Evolutionary conservation across 2,888 invertebrate species (phyloP).

Genomic region (Muscina levida): DNA sequence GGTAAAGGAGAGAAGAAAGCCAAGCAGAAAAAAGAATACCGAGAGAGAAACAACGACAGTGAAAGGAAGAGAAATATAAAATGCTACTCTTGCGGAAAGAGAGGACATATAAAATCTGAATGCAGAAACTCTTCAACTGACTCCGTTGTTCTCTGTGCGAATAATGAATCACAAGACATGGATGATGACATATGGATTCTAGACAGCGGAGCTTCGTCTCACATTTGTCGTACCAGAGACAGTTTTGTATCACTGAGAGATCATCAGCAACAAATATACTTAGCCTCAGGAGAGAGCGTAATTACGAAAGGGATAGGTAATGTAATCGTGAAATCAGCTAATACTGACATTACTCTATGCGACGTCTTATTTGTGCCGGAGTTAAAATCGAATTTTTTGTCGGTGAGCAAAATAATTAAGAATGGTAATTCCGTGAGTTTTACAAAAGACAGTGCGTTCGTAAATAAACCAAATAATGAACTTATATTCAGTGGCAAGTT

Average conservation of each 20-base stretch:
- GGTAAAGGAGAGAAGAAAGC: background rate
- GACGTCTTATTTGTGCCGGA: conserved; percentile 45
- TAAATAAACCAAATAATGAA: conserved; percentile 15
- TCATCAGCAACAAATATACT: conserved; percentile 25
- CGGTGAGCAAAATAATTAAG: conserved; percentile 50
- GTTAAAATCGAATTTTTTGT: conserved; percentile 49
- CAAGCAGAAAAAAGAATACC: background rate
- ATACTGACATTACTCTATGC: conserved; percentile 31
- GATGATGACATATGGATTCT: conserved; percentile 23
- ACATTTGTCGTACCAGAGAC: conserved; percentile 34
- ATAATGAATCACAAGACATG: too few species aligned
- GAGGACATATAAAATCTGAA: too few species aligned
- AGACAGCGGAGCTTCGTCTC: conserved; percentile 50
- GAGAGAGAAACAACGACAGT: too few species aligned
- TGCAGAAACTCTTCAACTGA: background rate
- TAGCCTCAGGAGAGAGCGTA: conserved; percentile 54
- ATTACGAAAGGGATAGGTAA: too few species aligned
- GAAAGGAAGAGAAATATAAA: too few species aligned
- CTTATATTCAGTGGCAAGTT: conserved; percentile 11
- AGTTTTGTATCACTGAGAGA: conserved; percentile 36
- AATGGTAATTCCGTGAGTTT: conserved; percentile 46
- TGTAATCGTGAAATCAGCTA: too few species aligned
- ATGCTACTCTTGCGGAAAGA: too few species aligned
- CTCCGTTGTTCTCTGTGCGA: conserved; percentile 41
- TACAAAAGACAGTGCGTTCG: conserved; percentile 16